A percentile compares a stretch with the other conserved stretches of the same genome.
Evolutionary conservation across 2,888 invertebrate species (phyloP).

Genomic region (Oscheius sp.): DNA sequence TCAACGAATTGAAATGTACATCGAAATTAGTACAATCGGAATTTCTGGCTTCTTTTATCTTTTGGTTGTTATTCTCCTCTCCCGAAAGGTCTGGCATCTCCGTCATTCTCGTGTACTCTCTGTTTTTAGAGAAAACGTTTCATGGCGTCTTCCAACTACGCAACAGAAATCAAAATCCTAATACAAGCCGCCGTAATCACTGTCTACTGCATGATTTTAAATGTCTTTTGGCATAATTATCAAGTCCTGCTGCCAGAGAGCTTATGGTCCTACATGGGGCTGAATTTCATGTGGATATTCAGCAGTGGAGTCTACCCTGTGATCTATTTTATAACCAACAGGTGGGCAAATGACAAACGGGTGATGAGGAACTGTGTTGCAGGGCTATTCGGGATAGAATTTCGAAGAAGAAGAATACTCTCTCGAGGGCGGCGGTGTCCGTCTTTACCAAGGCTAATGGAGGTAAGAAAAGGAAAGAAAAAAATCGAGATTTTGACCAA

Average conservation of each 20-base stretch:
- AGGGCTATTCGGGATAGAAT: conserved; percentile 47
- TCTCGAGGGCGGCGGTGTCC: conserved; percentile 14
- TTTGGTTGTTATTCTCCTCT: conserved; percentile 53
- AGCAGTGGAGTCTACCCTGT: conserved; percentile 66
- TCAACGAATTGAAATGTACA: conserved; percentile 59
- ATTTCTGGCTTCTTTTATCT: conserved; percentile 60
- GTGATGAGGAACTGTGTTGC: neutral
- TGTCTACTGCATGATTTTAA: conserved; percentile 62
- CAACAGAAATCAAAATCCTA: conserved; percentile 61
- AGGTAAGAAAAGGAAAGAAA: conserved; percentile 6
- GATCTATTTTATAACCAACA: conserved; percentile 62
- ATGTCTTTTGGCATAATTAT: conserved; percentile 65
- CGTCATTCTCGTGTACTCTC: neutral
- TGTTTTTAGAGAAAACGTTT: conserved; percentile 30
- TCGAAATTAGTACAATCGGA: conserved; percentile 65
- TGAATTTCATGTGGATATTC: conserved; percentile 69
- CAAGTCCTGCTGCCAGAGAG: conserved; percentile 57
- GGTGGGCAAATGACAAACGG: conserved; percentile 39
- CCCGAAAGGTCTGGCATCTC: conserved; percentile 50
- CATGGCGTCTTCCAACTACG: conserved; percentile 24
- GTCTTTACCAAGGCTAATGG: conserved; percentile 7
- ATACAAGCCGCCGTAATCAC: conserved; percentile 66
- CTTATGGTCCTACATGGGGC: conserved; percentile 54
- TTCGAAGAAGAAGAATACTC: conserved; percentile 8
- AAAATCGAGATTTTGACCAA: too few relatives aligned